phyloP scores from a whole-genome alignment of 2,888 invertebrate genomes.

The Autographa pulchrina region DNA sequence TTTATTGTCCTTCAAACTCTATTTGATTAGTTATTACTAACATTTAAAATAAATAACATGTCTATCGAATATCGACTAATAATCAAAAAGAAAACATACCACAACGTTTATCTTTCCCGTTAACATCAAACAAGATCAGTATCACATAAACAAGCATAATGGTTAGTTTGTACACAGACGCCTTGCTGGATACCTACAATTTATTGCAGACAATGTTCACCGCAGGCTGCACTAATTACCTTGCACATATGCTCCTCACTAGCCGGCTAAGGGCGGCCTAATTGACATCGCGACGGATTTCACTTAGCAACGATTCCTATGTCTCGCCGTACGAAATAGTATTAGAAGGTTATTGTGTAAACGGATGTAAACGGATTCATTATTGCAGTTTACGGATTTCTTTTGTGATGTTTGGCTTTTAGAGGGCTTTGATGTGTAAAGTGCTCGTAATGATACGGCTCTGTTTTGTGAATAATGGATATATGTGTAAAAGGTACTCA shows the following conservation, averaged over 20 bases:
- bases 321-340: constrained; percentile 57
- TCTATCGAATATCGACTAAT: too few relatives aligned
- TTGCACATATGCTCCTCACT: constrained; percentile 56
- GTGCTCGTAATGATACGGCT: not conserved
- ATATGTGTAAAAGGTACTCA: not conserved
- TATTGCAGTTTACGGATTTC: constrained; percentile 48
- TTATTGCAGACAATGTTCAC: constrained; percentile 35
- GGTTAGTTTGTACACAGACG: not conserved
- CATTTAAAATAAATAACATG: too few relatives aligned
- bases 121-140: not conserved
- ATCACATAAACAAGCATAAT: not conserved
- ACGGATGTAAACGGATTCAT: constrained; percentile 48
- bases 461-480: not conserved
- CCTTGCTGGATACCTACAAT: constrained; percentile 24
- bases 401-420: not conserved
- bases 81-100: not conserved
- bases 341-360: constrained; percentile 63
- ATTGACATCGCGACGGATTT: constrained; percentile 77
- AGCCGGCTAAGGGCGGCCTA: constrained; percentile 63
- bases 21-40: too few relatives aligned
- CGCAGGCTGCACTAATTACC: constrained; percentile 58
- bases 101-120: not conserved
- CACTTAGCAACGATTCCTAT: constrained; percentile 69
- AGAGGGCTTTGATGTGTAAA: not conserved
- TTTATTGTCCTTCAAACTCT: too few relatives aligned